Conservation (phyloP, 2,113 vertebrate genomes). For the Balaeniceps rex region DNA sequence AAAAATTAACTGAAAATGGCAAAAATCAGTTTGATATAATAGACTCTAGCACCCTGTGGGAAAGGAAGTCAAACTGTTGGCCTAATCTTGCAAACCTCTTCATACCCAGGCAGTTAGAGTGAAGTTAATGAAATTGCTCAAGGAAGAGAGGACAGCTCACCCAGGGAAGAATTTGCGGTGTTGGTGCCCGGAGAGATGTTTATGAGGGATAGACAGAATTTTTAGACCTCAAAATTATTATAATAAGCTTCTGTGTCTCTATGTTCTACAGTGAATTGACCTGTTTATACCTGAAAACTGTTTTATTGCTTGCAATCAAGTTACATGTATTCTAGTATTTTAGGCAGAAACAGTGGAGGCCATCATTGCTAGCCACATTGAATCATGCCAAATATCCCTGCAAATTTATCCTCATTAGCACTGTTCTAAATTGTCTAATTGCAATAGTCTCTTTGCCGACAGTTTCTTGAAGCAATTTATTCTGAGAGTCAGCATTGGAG, state of each 20-base stretch:
- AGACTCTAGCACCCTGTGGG: not conserved
- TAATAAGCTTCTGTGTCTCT: not conserved
- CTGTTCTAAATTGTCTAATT: not conserved
- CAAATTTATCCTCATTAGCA: not conserved
- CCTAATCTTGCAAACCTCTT: not conserved
- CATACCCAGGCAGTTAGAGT: not conserved
- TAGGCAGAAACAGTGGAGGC: not conserved
- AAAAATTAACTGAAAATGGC: not conserved
- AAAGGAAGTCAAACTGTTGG: not conserved
- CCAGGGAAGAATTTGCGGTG: not conserved
- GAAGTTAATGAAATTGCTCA: not conserved
- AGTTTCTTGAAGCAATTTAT: not conserved
- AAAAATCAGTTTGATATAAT: not conserved
- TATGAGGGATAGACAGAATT: not conserved
- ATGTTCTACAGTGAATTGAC: not conserved
- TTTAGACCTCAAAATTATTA: not conserved
- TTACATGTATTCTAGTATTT: not conserved
- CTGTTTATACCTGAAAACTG: not conserved
- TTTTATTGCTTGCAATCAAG: not conserved
- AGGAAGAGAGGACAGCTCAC: not conserved
- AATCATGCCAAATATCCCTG: not conserved
- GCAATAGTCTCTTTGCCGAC: not conserved
- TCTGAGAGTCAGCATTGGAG: not conserved
- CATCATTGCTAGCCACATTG: not conserved
- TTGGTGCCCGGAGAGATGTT: not conserved